phyloP scores from a whole-genome alignment of 2,113 vertebrate genomes.

The Odocoileus virginianus region DNA sequence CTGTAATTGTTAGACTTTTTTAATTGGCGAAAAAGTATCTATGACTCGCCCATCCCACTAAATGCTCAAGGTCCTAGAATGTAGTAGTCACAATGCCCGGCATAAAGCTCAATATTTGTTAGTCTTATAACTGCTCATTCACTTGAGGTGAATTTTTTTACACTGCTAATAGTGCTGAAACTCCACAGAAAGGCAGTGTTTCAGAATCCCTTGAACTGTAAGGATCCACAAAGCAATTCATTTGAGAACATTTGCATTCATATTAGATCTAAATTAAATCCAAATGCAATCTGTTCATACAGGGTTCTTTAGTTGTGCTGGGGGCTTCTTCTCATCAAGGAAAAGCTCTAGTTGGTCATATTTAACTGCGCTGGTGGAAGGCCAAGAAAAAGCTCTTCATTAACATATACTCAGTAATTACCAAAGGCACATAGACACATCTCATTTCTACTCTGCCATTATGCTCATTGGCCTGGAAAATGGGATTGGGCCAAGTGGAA shows the following conservation, averaged over 20 bases:
- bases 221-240: not conserved
- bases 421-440: constrained; percentile 69
- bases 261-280: constrained; percentile 40
- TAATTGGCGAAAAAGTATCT: not conserved
- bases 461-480: constrained; percentile 71
- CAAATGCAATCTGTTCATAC: constrained; percentile 17
- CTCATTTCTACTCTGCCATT: constrained; percentile 71
- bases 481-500: constrained; percentile 64
- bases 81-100: fast-evolving
- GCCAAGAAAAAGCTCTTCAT: constrained; percentile 69
- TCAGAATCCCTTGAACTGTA: not conserved
- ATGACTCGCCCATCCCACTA: not conserved
- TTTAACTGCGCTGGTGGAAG: constrained; percentile 55
- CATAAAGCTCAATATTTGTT: not conserved
- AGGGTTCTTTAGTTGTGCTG: not conserved
- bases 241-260: constrained; percentile 21
- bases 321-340: not conserved
- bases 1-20: not conserved
- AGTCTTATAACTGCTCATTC: not conserved
- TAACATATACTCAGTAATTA: constrained; percentile 63
- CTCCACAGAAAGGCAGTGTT: not conserved
- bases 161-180: not conserved
- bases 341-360: constrained; percentile 55
- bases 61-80: not conserved
- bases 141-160: not conserved